A percentile compares a stretch with the other conserved stretches of the same genome.
Conservation (phyloP, 2,888 invertebrate species). For the Apoderus coryli region DNA sequence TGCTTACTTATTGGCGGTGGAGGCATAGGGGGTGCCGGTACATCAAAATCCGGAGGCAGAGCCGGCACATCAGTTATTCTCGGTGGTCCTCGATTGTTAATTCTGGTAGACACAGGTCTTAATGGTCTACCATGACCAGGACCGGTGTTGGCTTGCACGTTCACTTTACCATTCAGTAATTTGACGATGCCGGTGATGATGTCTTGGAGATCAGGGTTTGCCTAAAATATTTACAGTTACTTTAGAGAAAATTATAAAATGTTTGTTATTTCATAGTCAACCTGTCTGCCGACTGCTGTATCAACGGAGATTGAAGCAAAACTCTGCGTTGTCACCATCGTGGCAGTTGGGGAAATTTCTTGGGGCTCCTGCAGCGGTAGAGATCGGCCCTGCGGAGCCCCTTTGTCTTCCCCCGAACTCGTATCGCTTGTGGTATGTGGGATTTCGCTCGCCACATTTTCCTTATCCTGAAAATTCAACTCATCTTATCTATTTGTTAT, state of each 20-base stretch:
- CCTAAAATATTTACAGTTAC: no score
- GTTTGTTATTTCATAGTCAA: no score
- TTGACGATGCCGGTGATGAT: conserved; percentile 84
- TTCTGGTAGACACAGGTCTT: conserved; percentile 58
- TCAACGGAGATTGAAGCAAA: no score
- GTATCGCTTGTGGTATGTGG: conserved; percentile 14
- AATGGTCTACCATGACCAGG: conserved; percentile 42
- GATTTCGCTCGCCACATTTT: conserved; percentile 25
- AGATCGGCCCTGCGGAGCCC: conserved; percentile 60
- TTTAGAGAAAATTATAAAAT: no score
- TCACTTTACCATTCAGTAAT: conserved; percentile 75
- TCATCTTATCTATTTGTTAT: no score
- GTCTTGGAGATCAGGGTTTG: conserved; percentile 72
- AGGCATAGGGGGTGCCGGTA: conserved; percentile 35
- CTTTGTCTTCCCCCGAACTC: conserved; percentile 58
- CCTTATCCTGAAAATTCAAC: conserved; percentile 26
- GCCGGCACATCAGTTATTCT: conserved; percentile 65
- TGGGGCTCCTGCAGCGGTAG: conserved; percentile 53
- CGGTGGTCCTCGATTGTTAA: conserved; percentile 83
- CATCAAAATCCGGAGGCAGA: conserved; percentile 51
- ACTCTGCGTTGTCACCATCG: conserved; percentile 33
- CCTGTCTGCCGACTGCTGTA: no score
- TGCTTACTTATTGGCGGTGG: conserved; percentile 26
- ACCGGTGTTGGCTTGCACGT: conserved; percentile 64
- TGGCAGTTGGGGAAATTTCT: conserved; percentile 33